Evolutionary conservation across 2,113 vertebrate genomes (phyloP), one percentile per base, ranked within the genome.

Genomic region (Oreocharis arfaki): DNA sequence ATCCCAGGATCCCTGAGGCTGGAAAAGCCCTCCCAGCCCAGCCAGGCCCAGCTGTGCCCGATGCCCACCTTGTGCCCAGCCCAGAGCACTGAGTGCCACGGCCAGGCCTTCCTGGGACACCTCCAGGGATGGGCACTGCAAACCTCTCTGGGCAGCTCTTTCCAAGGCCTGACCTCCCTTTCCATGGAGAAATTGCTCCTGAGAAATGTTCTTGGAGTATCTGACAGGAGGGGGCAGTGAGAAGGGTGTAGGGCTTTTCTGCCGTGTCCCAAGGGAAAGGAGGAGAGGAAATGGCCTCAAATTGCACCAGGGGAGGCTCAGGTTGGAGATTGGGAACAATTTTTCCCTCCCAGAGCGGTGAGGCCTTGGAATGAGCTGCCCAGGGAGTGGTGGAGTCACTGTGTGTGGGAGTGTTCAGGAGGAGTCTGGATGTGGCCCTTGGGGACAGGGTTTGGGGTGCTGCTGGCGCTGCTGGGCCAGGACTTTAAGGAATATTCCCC

Each of bases 241-340:
- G 28, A 13, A 9, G n/a, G 23, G n/a, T 22, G 11, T 59, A 3
- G 1, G 1, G 37, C 32, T 53, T 47, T 71, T 8, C 32, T 60
- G 32, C 60, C 9, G 2, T 8, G 27, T 47, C 24, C 46, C 80
- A 37, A 9, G 41, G 14, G 39, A 33, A 4, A 71, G 46, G 18
- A 60, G 9, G 8, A 61, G 47, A 73, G 81, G 81, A 4, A 71
- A 73, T 1, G 27, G 39, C 27, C 39, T 27, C 33, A 21, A 6
- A 23, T 6, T 1, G 69, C 28, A 18, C 28, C 69, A 23, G 41
- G 10, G 23, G 4, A 28, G 12, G 42, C 0, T 3, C 49, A 64
- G 28, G 0, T 1, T 10, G 4, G 57, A 15, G 8, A 63, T 15
- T 11, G 0, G 17, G 3, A 46, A 55, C 0, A 23, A 11, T 6